These are phyloP conservation scores for Hystrix brachyura DNA, from an alignment of 2,113 vertebrate genomes.

Conservation along the genomic window DNA sequence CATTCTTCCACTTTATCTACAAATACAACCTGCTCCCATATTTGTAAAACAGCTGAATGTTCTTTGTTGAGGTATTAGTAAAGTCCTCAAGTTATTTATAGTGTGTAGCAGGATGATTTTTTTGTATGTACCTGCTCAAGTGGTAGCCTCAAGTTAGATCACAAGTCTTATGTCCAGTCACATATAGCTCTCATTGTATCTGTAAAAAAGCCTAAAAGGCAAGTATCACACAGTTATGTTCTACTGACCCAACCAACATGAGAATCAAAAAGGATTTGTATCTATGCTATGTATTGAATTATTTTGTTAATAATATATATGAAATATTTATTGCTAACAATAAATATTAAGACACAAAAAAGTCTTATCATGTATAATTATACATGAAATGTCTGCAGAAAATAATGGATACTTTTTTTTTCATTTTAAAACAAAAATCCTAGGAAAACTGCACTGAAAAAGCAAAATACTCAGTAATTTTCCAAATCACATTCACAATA, in stretches of 20 bases:
- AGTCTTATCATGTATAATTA: neutral
- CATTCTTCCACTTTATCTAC: constrained; percentile 44
- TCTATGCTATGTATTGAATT: neutral
- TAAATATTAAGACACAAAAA: constrained; percentile 19
- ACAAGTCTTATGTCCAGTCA: neutral
- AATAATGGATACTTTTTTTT: constrained; percentile 5
- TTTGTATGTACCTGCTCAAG: no score
- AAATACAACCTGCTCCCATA: constrained; percentile 28
- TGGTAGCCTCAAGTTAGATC: neutral
- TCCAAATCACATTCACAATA: constrained; percentile 49
- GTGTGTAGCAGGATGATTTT: no score
- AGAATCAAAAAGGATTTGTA: constrained; percentile 22
- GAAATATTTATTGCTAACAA: constrained; percentile 31
- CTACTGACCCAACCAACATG: neutral
- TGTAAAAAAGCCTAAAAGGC: neutral
- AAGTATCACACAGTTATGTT: neutral
- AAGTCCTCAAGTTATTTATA: no score
- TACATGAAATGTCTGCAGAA: constrained; percentile 15
- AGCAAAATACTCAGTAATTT: constrained; percentile 14
- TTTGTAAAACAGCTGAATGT: neutral
- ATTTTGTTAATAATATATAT: neutral
- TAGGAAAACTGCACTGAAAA: constrained; percentile 40
- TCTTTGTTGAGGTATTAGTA: neutral
- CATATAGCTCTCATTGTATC: neutral
- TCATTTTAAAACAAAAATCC: constrained; percentile 56